phyloP scores from a whole-genome alignment of 35 echinoderm and acorn worm genomes.

The Lytechinus variegatus region DNA sequence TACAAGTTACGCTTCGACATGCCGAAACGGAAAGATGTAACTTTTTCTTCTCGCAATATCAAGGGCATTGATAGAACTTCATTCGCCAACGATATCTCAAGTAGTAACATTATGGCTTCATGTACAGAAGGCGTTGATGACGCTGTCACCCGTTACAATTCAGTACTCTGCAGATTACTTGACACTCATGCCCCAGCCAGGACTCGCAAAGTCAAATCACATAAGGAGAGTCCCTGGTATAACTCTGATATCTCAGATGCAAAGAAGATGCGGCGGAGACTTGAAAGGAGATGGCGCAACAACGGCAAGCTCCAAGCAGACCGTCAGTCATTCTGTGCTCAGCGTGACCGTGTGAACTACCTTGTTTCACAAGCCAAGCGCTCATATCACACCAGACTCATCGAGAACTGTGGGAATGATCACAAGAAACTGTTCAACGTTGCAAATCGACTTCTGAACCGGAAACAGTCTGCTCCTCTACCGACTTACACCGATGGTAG shows the following conservation, averaged over 20 bases:
- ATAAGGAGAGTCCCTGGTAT: not conserved
- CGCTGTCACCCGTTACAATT: not conserved
- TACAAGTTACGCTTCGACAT: not conserved
- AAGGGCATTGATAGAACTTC: not conserved
- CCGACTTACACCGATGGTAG: not conserved
- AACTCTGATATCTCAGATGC: not conserved
- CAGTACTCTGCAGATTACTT: not conserved
- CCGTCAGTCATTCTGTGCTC: not conserved
- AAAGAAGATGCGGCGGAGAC: not conserved
- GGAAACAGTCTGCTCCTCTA: not conserved
- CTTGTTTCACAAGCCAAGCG: no score
- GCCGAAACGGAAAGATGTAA: conserved; percentile 18
- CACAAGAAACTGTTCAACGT: conserved; percentile 15
- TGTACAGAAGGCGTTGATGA: not conserved
- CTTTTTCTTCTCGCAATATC: conserved; percentile 10
- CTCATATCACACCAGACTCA: no score
- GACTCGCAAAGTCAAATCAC: not conserved
- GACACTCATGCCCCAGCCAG: not conserved
- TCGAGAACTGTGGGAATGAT: not conserved
- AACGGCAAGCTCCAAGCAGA: not conserved
- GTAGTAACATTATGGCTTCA: not conserved
- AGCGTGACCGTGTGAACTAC: not conserved
- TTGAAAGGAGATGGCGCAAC: not conserved
- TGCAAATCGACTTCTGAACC: conserved; percentile 13
- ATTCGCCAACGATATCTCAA: not conserved